A percentile compares a stretch with the other conserved stretches of the same genome.
phyloP scores from a whole-genome alignment of 2,888 invertebrate species.

The Leptarthrus brevirostris region DNA sequence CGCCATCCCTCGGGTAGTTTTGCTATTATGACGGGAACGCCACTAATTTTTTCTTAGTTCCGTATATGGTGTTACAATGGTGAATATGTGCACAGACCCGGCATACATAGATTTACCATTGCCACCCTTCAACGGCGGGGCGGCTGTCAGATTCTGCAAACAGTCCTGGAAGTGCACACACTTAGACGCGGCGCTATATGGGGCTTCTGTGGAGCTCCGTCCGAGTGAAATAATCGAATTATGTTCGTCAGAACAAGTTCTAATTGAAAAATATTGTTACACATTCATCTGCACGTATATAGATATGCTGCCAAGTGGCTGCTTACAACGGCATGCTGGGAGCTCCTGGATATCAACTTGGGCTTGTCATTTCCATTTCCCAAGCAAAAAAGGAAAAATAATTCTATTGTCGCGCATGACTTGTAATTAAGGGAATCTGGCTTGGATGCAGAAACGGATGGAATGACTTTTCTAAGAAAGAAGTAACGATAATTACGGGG shows the following conservation, averaged over 20 bases:
- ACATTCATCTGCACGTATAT: constrained; percentile 52
- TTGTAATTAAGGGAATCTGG: constrained; percentile 47
- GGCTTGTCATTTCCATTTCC: constrained; percentile 46
- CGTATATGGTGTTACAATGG: background rate
- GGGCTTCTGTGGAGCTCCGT: constrained; percentile 57
- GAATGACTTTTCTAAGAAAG: background rate
- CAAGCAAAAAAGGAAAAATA: constrained; percentile 32
- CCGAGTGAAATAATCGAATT: constrained; percentile 68
- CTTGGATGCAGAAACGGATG: background rate
- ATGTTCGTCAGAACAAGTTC: constrained; percentile 68
- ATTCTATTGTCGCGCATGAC: constrained; percentile 42
- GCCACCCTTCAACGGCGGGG: constrained; percentile 14
- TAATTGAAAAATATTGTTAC: constrained; percentile 69
- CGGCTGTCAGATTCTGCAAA: background rate
- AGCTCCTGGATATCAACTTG: constrained; percentile 35
- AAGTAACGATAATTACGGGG: constrained; percentile 29
- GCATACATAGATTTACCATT: background rate
- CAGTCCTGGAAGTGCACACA: constrained; percentile 34
- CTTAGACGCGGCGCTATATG: constrained; percentile 34
- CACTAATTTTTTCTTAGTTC: constrained; percentile 22
- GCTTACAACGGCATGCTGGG: constrained; percentile 5
- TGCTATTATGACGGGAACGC: constrained; percentile 21
- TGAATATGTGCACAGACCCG: background rate
- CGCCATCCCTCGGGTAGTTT: background rate
- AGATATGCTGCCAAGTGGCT: constrained; percentile 21